These are phyloP conservation scores for Tolmerus cingulatus DNA, from an alignment of 2,888 invertebrate species.

Conservation along the genomic window DNA sequence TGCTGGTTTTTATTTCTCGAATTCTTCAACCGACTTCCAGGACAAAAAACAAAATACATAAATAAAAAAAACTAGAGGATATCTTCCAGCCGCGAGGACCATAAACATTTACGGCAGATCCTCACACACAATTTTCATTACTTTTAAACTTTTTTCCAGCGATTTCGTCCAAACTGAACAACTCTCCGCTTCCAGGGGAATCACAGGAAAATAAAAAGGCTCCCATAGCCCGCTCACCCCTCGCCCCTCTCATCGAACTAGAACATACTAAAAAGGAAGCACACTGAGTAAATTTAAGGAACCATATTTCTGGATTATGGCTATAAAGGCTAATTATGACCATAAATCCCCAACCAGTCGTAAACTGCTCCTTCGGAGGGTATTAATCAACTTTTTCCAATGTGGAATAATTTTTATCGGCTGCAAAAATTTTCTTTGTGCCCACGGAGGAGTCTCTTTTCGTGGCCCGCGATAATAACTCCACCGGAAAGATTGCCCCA, in stretches of 20 bases:
- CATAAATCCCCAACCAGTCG: constrained; percentile 49
- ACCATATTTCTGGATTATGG: constrained; percentile 51
- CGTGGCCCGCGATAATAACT: constrained; percentile 9
- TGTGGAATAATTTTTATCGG: constrained; percentile 49
- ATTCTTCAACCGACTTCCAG: background rate
- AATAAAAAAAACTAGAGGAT: background rate
- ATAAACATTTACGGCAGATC: constrained; percentile 13
- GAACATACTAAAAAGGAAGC: constrained; percentile 33
- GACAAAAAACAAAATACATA: background rate
- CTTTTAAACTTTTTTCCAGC: constrained; percentile 15
- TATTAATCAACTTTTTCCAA: constrained; percentile 48
- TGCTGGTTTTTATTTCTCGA: background rate
- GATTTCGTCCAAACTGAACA: background rate
- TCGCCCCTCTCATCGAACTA: constrained; percentile 10
- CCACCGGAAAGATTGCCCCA: background rate
- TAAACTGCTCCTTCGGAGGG: constrained; percentile 46
- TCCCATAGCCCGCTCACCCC: background rate
- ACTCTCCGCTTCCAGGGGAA: constrained; percentile 7
- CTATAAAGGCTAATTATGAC: constrained; percentile 51
- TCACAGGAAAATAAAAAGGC: background rate
- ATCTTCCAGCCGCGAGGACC: background rate
- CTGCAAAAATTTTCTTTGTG: constrained; percentile 40
- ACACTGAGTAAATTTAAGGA: constrained; percentile 46
- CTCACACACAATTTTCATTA: constrained; percentile 26
- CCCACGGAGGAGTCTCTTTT: background rate